Conservation (phyloP, 2,797 vertebrate genomes). For the Mus minutoides region DNA sequence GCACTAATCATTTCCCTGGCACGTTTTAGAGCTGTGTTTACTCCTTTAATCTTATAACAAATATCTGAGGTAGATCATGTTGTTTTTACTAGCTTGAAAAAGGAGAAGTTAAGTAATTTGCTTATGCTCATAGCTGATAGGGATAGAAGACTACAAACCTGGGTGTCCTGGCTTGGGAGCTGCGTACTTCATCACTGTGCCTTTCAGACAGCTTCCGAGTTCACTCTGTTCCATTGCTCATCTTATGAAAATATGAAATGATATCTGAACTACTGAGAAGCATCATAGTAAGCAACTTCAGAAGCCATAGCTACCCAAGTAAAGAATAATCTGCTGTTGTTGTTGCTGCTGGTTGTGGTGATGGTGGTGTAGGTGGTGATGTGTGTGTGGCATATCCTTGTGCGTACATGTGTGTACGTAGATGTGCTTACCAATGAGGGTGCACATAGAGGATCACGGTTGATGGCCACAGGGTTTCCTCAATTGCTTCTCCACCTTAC, state of each 20-base stretch:
- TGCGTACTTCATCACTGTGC: background rate
- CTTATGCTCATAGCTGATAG: background rate
- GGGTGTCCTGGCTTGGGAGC: background rate
- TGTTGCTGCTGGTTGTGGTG: background rate
- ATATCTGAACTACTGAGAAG: background rate
- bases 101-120: background rate
- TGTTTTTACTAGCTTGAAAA: conserved; percentile 25
- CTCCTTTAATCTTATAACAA: background rate
- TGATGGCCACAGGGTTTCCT: background rate
- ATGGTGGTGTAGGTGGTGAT: background rate
- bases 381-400: background rate
- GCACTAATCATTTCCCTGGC: background rate
- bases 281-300: background rate
- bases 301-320: background rate
- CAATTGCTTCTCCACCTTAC: background rate
- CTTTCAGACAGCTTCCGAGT: background rate
- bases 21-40: background rate
- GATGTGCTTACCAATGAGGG: background rate
- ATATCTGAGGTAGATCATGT: background rate
- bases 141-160: background rate
- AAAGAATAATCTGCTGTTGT: background rate
- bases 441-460: background rate
- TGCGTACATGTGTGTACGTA: background rate
- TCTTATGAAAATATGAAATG: background rate
- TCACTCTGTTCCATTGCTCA: background rate